These are phyloP conservation scores for Microtus montanus DNA, from an alignment of 2,113 vertebrate species.

Conservation along the genomic window DNA sequence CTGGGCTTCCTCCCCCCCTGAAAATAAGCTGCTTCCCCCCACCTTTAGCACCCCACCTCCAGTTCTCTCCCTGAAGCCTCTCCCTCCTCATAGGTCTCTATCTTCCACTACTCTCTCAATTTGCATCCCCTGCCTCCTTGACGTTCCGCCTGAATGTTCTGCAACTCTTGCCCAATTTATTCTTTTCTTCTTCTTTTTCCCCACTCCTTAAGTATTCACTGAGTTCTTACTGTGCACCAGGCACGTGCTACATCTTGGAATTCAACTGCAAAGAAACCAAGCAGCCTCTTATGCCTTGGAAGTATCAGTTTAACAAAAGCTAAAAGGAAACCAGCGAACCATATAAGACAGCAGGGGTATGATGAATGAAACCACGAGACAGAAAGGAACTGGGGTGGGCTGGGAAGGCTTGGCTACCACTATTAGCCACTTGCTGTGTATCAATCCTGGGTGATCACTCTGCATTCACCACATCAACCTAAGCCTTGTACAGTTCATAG, in stretches of 20 bases:
- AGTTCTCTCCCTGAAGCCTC: neutral
- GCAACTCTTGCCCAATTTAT: neutral
- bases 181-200: neutral
- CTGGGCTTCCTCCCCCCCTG: too few species aligned
- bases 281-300: neutral
- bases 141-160: neutral
- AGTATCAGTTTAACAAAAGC: neutral
- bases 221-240: neutral
- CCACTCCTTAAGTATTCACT: neutral
- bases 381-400: neutral
- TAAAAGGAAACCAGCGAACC: neutral
- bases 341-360: neutral
- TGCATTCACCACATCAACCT: neutral
- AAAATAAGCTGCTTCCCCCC: neutral
- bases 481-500: neutral
- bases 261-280: conserved; percentile 24
- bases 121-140: neutral
- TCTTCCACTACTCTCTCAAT: neutral
- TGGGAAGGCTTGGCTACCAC: neutral
- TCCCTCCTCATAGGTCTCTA: neutral
- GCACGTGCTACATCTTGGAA: neutral
- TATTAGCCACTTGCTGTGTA: neutral
- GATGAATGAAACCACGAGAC: neutral
- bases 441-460: neutral
- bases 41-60: neutral